A percentile compares a stretch with the other conserved stretches of the same genome.
These are phyloP conservation scores for Bradypodion ventrale DNA, from an alignment of 2,797 vertebrate species.

Conservation along the genomic window DNA sequence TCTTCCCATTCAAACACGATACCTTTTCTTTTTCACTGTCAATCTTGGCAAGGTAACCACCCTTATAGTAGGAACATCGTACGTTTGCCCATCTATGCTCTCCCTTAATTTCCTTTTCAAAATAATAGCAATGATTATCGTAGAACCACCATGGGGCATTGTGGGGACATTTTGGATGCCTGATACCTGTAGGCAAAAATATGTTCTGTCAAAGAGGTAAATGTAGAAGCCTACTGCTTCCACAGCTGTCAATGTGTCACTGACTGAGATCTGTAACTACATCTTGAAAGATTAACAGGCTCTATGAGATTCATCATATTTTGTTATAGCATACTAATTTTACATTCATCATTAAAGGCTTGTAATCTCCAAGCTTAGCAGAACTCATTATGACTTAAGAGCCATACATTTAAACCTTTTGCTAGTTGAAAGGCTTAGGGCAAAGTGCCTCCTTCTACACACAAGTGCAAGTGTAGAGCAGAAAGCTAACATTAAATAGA, in stretches of 20 bases:
- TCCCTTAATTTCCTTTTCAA: constrained; percentile 19
- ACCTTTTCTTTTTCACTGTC: constrained; percentile 32
- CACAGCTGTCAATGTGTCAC: not conserved
- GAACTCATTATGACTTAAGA: not conserved
- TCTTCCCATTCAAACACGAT: not conserved
- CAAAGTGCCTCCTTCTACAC: not conserved
- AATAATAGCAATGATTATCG: constrained; percentile 34
- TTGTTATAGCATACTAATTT: not conserved
- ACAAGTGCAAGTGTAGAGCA: not conserved
- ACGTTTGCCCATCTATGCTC: not conserved
- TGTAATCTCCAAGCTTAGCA: not conserved
- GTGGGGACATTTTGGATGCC: constrained; percentile 24
- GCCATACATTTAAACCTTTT: not conserved
- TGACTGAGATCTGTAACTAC: not conserved
- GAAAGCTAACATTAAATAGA: not conserved
- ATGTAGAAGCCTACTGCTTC: not conserved
- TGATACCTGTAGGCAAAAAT: constrained; percentile 28
- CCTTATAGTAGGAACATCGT: constrained; percentile 29
- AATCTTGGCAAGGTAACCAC: constrained; percentile 20
- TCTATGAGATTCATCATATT: not conserved
- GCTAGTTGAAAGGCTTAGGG: not conserved
- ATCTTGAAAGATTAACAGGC: not conserved
- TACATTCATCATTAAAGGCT: not conserved
- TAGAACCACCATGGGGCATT: constrained; percentile 32
- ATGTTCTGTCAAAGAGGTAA: not conserved